A percentile compares a stretch with the other conserved stretches of the same genome.
These are phyloP conservation scores for Notechis scutatus DNA, from an alignment of 2,113 vertebrate genomes.

Conservation along the genomic window DNA sequence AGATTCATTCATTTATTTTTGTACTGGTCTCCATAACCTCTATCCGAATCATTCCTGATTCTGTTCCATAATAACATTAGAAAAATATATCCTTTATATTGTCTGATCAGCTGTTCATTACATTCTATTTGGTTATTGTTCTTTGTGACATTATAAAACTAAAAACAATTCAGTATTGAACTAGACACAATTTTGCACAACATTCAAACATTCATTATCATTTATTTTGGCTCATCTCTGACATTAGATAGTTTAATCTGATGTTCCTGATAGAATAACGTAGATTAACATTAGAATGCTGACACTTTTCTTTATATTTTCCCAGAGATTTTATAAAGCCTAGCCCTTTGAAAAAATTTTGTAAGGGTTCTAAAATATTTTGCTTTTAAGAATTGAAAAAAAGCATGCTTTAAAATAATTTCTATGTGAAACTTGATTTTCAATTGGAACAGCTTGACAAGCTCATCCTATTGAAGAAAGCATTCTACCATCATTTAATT, in stretches of 20 bases:
- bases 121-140: slow-evolving; percentile 24
- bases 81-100: neutral
- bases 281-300: neutral
- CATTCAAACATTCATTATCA: neutral
- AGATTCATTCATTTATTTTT: neutral
- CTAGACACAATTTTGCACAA: neutral
- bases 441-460: neutral
- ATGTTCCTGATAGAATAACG: neutral
- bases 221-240: slow-evolving; percentile 1
- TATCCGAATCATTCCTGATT: neutral
- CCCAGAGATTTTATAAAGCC: neutral
- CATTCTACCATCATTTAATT: neutral
- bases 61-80: neutral
- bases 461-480: neutral
- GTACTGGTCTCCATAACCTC: neutral
- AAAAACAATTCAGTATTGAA: neutral
- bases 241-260: neutral
- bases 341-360: neutral
- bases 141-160: neutral
- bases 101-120: slow-evolving; percentile 3
- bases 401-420: neutral
- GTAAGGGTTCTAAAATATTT: neutral
- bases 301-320: neutral
- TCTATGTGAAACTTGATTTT: neutral
- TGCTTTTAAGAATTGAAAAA: neutral